A percentile compares a stretch with the other conserved stretches of the same genome.
phyloP scores from a whole-genome alignment of 2,113 vertebrate genomes.

The Anarhynchus alexandrinus region DNA sequence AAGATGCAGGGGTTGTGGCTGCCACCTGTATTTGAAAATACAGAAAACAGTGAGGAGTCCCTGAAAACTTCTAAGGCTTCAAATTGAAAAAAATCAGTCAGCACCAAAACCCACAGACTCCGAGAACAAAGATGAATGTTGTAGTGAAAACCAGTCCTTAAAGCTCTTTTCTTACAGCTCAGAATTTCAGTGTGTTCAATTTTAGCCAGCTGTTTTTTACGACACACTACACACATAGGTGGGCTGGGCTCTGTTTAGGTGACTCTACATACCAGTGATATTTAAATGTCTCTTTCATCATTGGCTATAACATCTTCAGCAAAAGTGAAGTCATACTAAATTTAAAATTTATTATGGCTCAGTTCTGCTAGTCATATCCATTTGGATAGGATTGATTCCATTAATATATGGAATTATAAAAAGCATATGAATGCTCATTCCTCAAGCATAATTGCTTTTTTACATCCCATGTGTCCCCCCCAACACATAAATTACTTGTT shows the following conservation, averaged over 20 bases:
- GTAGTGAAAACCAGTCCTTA: not conserved
- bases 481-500: not conserved
- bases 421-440: not conserved
- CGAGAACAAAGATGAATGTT: not conserved
- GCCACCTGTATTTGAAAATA: not conserved
- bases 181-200: not conserved
- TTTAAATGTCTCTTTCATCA: not conserved
- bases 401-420: not conserved
- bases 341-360: not conserved
- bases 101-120: not conserved
- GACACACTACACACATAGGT: not conserved
- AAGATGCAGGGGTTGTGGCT: not conserved
- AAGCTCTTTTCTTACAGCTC: not conserved
- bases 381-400: not conserved
- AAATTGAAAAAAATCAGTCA: not conserved
- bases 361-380: not conserved
- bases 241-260: not conserved
- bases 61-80: not conserved
- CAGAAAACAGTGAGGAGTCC: not conserved
- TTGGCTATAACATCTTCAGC: not conserved
- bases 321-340: not conserved
- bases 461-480: not conserved
- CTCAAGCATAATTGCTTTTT: not conserved
- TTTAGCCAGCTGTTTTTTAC: not conserved
- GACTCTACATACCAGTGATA: not conserved